A percentile compares a stretch with the other conserved stretches of the same genome.
Evolutionary conservation across 2,888 invertebrate species (phyloP).

Genomic region (Zaprionus lineosus): DNA sequence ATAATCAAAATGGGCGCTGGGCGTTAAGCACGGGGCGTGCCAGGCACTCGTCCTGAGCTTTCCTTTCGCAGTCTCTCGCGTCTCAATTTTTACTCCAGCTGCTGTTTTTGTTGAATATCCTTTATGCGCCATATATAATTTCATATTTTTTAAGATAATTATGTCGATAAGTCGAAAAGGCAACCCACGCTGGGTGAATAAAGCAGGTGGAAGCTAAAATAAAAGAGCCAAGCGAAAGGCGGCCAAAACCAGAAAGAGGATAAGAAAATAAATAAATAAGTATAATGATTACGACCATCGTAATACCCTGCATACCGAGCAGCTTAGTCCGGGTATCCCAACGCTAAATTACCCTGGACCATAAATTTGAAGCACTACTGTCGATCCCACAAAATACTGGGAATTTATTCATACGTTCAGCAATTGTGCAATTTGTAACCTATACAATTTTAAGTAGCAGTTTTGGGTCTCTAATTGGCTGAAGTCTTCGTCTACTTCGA

Average conservation of each 20-base stretch:
- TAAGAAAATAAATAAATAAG: constrained; percentile 2
- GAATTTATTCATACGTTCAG: no score
- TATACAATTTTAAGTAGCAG: no score
- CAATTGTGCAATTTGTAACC: no score
- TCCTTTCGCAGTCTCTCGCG: constrained; percentile 40
- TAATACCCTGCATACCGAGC: not conserved
- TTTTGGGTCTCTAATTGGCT: no score
- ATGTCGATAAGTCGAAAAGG: constrained; percentile 77
- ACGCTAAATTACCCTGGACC: no score
- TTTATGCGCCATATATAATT: constrained; percentile 58
- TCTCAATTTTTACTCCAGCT: constrained; percentile 9
- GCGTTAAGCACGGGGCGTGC: constrained; percentile 51
- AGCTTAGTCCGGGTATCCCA: not conserved
- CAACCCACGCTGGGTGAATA: constrained; percentile 55
- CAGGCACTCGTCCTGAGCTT: constrained; percentile 37
- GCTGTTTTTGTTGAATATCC: constrained; percentile 18
- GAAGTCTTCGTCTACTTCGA: no score
- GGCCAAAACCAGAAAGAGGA: not conserved
- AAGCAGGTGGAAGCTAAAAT: constrained; percentile 36
- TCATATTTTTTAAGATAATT: constrained; percentile 79
- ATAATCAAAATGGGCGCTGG: constrained; percentile 62
- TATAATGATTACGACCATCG: no score
- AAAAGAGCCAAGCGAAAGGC: constrained; percentile 7
- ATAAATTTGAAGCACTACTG: no score
- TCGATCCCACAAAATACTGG: no score